Conservation (phyloP, 2,797 vertebrate genomes). For the Halcyon leucocephala region DNA sequence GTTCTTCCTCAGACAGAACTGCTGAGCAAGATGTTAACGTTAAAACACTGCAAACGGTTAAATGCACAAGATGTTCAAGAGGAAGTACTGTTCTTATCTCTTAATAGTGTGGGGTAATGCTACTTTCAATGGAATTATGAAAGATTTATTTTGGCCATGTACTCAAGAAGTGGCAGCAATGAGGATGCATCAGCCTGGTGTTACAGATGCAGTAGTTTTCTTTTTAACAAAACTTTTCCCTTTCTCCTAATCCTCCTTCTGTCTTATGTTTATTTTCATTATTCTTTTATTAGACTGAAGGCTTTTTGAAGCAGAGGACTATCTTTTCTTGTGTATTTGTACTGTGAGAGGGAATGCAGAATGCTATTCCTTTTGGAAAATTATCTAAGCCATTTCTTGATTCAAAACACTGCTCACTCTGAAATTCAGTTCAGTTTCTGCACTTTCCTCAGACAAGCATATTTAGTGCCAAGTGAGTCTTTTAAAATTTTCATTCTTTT, state of each 20-base stretch:
- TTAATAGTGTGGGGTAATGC: background rate
- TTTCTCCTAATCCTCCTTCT: background rate
- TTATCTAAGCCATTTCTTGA: background rate
- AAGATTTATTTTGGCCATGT: background rate
- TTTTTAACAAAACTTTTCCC: background rate
- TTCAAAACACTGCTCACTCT: background rate
- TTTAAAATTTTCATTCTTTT: background rate
- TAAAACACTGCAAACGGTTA: background rate
- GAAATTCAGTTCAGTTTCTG: background rate
- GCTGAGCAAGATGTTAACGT: background rate
- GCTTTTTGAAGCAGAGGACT: background rate
- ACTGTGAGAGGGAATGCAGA: background rate
- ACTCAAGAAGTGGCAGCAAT: background rate
- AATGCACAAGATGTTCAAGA: background rate
- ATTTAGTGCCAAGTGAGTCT: background rate
- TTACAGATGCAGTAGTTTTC: background rate
- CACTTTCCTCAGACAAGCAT: background rate
- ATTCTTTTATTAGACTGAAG: background rate
- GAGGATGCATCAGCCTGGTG: background rate
- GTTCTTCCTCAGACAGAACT: background rate
- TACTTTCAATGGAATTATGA: background rate
- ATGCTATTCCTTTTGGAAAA: background rate
- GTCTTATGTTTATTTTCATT: background rate
- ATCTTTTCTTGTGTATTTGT: background rate
- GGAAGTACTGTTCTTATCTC: background rate